These are phyloP conservation scores for Didymodactylos carnosus DNA, from an alignment of 2,888 invertebrate species.

Conservation along the genomic window DNA sequence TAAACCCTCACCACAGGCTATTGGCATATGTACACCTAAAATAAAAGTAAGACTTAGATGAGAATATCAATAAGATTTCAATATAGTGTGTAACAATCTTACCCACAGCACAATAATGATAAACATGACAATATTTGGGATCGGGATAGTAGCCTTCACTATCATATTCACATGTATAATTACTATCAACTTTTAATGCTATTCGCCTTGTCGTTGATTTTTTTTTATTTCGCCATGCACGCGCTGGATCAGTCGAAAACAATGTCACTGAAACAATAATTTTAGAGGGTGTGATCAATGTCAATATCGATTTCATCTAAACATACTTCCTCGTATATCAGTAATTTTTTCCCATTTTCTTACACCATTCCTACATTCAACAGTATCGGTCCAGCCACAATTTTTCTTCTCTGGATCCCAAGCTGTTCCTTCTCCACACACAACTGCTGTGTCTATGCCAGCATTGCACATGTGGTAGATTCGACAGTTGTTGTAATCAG, in stretches of 20 bases:
- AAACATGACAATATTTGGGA: slow-evolving; percentile 7
- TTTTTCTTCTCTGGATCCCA: slow-evolving; percentile 4
- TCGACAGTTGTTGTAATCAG: slow-evolving; percentile 5
- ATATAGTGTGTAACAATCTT: no score
- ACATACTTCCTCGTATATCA: slow-evolving; percentile 8
- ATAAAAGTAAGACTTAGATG: no score
- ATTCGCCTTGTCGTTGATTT: slow-evolving; percentile 5
- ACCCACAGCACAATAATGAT: slow-evolving; percentile 13
- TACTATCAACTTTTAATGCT: slow-evolving; percentile 5
- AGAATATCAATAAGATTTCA: no score
- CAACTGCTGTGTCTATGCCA: neutral
- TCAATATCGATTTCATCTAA: neutral
- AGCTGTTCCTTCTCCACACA: slow-evolving; percentile 4
- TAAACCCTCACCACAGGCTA: slow-evolving; percentile 1
- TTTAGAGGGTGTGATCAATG: no score
- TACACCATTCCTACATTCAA: slow-evolving; percentile 12
- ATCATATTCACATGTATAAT: slow-evolving; percentile 14
- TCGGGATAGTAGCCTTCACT: slow-evolving; percentile 12
- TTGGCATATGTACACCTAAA: slow-evolving; percentile 5
- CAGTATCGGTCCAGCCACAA: slow-evolving; percentile 9
- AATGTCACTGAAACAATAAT: slow-evolving; percentile 5
- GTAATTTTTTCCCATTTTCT: slow-evolving; percentile 11
- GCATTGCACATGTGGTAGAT: slow-evolving; percentile 10
- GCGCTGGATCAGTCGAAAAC: slow-evolving; percentile 1
- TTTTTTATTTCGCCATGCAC: neutral